A percentile compares a stretch with the other conserved stretches of the same genome.
These are phyloP conservation scores for Entomobrya multifasciata DNA, from an alignment of 2,888 invertebrate genomes.

Conservation along the genomic window DNA sequence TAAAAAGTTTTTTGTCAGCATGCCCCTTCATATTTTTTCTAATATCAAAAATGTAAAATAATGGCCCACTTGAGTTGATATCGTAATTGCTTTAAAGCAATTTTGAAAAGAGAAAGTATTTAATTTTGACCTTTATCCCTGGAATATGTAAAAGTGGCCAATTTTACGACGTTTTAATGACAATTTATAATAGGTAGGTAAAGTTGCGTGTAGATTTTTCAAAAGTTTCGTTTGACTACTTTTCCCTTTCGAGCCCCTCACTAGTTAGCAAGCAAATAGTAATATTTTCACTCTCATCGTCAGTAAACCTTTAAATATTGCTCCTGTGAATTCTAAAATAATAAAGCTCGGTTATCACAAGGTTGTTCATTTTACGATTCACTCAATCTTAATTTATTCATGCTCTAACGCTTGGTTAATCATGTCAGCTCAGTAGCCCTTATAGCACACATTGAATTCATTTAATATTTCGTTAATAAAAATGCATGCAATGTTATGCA, in stretches of 20 bases:
- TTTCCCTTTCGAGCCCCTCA: no score
- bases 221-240: no score
- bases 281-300: not conserved
- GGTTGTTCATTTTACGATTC: conserved; percentile 33
- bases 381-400: not conserved
- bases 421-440: not conserved
- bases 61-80: no score
- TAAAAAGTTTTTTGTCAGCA: no score
- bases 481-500: no score
- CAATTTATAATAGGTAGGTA: not conserved
- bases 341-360: conserved; percentile 19
- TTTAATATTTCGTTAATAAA: no score
- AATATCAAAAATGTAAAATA: no score
- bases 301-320: not conserved
- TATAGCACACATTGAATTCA: no score
- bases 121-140: not conserved
- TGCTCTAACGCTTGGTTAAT: not conserved
- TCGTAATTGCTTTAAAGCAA: no score
- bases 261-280: no score
- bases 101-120: conserved; percentile 1
- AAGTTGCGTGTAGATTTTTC: no score
- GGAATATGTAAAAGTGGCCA: not conserved
- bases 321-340: not conserved
- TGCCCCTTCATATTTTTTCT: no score
- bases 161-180: not conserved